Evolutionary conservation across 1,140 invertebrate species (phyloP).

Genomic region (Pogonomyrmex barbatus): DNA sequence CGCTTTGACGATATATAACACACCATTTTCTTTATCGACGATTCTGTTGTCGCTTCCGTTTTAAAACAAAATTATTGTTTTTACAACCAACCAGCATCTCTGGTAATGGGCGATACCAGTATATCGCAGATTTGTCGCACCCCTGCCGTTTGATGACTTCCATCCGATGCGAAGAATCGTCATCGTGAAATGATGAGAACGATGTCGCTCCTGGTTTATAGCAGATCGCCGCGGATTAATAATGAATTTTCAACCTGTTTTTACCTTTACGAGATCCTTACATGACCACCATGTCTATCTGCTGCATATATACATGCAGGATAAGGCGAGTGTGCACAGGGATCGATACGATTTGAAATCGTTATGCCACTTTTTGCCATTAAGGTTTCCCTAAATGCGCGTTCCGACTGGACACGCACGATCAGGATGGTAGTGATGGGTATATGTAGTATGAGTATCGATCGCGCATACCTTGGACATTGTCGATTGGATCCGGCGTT

Average conservation of each 20-base stretch:
- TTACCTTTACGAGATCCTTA: slow-evolving; percentile 82
- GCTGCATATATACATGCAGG: slow-evolving; percentile 82
- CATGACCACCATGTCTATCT: slow-evolving; percentile 78
- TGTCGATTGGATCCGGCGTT: slow-evolving; percentile 19
- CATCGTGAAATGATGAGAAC: slow-evolving; percentile 13
- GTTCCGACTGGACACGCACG: slow-evolving; percentile 21
- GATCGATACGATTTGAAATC: slow-evolving; percentile 73
- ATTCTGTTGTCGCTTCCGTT: neutral
- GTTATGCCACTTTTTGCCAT: slow-evolving; percentile 80
- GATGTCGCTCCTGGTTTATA: slow-evolving; percentile 78
- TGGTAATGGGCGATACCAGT: neutral
- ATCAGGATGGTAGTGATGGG: slow-evolving; percentile 16
- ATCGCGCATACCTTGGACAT: slow-evolving; percentile 44
- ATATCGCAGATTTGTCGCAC: neutral
- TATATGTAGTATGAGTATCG: slow-evolving; percentile 48
- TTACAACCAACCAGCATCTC: slow-evolving; percentile 14
- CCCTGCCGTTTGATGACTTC: neutral
- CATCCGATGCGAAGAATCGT: slow-evolving; percentile 17
- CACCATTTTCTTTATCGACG: neutral
- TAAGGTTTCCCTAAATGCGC: slow-evolving; percentile 83
- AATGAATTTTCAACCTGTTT: slow-evolving; percentile 84
- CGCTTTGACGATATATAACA: slow-evolving; percentile 33
- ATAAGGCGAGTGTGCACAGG: slow-evolving; percentile 75
- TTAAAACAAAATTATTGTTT: slow-evolving; percentile 44
- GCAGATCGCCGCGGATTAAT: slow-evolving; percentile 79